These are phyloP conservation scores for Cherax destructor DNA, from an alignment of 1,140 invertebrate species.

Conservation along the genomic window DNA sequence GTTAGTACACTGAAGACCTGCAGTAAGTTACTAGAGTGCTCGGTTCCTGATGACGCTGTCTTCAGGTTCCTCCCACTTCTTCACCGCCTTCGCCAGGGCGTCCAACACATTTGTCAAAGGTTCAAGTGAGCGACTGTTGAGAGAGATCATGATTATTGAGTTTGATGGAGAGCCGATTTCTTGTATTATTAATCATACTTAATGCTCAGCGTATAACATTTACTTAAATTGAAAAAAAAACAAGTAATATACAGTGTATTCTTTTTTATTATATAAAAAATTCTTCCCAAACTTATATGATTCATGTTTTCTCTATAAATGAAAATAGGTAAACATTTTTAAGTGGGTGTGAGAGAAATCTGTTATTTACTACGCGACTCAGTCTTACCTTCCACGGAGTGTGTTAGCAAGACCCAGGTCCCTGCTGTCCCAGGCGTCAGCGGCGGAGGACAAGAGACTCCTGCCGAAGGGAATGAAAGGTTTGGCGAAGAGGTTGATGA, in stretches of 20 bases:
- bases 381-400: slow-evolving; percentile 26
- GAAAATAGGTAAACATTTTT: too few relatives aligned
- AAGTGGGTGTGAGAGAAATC: too few relatives aligned
- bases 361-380: too few relatives aligned
- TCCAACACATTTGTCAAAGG: slow-evolving; percentile 33
- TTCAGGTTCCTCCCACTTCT: slow-evolving; percentile 19
- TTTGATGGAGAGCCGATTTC: too few relatives aligned
- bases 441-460: slow-evolving; percentile 39
- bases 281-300: too few relatives aligned
- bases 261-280: too few relatives aligned
- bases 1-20: too few relatives aligned
- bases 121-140: slow-evolving; percentile 29
- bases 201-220: too few relatives aligned
- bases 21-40: not conserved
- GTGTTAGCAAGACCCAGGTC: not conserved
- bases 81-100: slow-evolving; percentile 22
- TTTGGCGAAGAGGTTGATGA: slow-evolving; percentile 38
- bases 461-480: slow-evolving; percentile 14
- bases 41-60: slow-evolving; percentile 2
- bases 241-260: too few relatives aligned
- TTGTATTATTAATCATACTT: too few relatives aligned
- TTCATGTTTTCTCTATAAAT: too few relatives aligned
- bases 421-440: slow-evolving; percentile 14
- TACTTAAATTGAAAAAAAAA: too few relatives aligned
- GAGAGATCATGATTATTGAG: not conserved